phyloP scores from a whole-genome alignment of 2,113 vertebrate species.

The Nerophis lumbriciformis region DNA sequence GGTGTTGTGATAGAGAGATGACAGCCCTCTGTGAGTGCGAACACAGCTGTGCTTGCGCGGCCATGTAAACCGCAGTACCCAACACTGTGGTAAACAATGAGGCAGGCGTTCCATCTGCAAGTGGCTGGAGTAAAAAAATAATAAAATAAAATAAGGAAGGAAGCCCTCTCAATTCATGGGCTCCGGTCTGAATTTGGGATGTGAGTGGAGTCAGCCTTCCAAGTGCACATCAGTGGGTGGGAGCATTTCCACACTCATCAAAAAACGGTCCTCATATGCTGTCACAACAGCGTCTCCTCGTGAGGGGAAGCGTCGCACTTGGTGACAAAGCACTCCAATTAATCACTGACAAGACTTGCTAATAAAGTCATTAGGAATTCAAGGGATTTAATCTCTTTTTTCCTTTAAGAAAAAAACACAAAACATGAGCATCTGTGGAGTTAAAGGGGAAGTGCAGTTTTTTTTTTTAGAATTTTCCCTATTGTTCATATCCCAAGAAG shows the following conservation, averaged over 20 bases:
- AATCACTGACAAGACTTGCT: constrained; percentile 46
- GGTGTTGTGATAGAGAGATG: constrained; percentile 24
- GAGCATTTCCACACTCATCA: constrained; percentile 44
- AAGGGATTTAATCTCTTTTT: constrained; percentile 43
- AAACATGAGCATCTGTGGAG: constrained; percentile 29
- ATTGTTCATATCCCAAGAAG: too few relatives aligned
- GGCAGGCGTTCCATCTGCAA: constrained; percentile 9
- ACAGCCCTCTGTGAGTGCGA: constrained; percentile 14
- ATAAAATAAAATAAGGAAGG: too few relatives aligned
- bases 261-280: constrained; percentile 27
- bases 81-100: constrained; percentile 14
- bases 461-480: too few relatives aligned
- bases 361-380: constrained; percentile 57
- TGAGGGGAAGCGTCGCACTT: constrained; percentile 51
- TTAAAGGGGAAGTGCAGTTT: constrained; percentile 10
- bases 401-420: constrained; percentile 24
- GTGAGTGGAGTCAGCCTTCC: constrained; percentile 14
- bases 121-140: constrained; percentile 23
- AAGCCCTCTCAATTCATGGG: not conserved
- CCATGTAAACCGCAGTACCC: constrained; percentile 12
- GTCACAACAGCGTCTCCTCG: constrained; percentile 45
- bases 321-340: constrained; percentile 47
- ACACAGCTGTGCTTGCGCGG: constrained; percentile 33
- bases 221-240: constrained; percentile 14
- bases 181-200: constrained; percentile 4